These are phyloP conservation scores for Cossypha caffra DNA, from an alignment of 2,797 vertebrate species.

Conservation along the genomic window DNA sequence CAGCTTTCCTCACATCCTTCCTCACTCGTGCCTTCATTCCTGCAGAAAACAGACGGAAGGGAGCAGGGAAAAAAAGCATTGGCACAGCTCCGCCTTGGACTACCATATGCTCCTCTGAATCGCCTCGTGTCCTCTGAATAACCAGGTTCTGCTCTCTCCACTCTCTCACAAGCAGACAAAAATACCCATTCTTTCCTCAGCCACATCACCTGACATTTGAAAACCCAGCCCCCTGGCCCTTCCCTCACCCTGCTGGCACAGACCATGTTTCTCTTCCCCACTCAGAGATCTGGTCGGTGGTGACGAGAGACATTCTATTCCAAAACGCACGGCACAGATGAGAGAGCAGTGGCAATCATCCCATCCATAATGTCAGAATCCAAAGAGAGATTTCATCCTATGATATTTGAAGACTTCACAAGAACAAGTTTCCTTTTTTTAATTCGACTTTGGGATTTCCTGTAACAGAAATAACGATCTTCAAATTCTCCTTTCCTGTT, in stretches of 20 bases:
- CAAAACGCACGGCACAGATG: background rate
- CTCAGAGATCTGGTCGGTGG: background rate
- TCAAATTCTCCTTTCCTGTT: background rate
- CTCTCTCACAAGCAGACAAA: background rate
- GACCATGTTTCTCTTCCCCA: background rate
- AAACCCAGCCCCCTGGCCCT: background rate
- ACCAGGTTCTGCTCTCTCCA: background rate
- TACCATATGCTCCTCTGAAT: background rate
- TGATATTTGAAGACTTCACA: slow-evolving; percentile 11
- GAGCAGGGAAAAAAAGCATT: background rate
- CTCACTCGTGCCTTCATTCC: background rate
- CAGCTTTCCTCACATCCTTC: background rate
- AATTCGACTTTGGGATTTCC: background rate
- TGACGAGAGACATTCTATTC: background rate
- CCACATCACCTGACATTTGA: background rate
- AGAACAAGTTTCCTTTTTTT: slow-evolving; percentile 31
- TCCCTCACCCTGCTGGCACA: background rate
- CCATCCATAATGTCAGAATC: slow-evolving; percentile 13
- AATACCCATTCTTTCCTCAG: background rate
- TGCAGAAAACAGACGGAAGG: background rate
- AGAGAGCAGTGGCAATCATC: slow-evolving; percentile 27
- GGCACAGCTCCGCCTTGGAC: background rate
- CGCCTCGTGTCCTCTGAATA: background rate
- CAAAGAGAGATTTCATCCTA: background rate
- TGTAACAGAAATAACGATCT: background rate